phyloP scores from a whole-genome alignment of 2,888 invertebrate species.

The Pammene fasciana region DNA sequence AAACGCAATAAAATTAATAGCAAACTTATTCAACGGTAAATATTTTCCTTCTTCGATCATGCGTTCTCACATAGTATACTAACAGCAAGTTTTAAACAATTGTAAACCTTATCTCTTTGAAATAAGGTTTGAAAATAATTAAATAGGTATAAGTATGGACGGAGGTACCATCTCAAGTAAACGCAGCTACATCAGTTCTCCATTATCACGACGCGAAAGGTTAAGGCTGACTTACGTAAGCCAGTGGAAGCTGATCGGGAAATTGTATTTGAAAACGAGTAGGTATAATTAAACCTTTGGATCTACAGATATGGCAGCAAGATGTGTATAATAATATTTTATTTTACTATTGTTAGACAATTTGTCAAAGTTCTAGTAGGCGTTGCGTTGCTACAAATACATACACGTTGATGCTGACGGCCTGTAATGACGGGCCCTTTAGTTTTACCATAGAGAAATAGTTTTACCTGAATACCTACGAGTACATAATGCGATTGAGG shows the following conservation, averaged over 20 bases:
- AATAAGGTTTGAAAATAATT: neutral
- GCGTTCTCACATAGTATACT: slow-evolving; percentile 23
- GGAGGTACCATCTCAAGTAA: slow-evolving; percentile 12
- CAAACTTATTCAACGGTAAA: slow-evolving; percentile 16
- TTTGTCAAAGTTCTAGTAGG: too few relatives aligned
- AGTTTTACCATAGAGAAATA: too few relatives aligned
- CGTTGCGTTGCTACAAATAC: too few relatives aligned
- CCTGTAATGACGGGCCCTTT: too few relatives aligned
- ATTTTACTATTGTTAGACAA: neutral
- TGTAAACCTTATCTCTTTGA: neutral
- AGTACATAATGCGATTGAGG: too few relatives aligned
- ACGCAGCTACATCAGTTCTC: slow-evolving; percentile 44
- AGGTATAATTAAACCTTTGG: slow-evolving; percentile 10
- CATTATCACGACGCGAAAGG: slow-evolving; percentile 63
- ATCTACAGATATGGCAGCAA: slow-evolving; percentile 1
- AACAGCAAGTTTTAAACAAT: neutral
- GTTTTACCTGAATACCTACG: too few relatives aligned
- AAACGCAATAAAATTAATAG: slow-evolving; percentile 1
- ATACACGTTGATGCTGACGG: too few relatives aligned
- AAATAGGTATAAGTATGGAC: neutral
- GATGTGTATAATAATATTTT: neutral
- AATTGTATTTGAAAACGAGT: slow-evolving; percentile 23
- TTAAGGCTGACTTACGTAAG: slow-evolving; percentile 69
- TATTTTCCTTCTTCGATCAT: slow-evolving; percentile 26
- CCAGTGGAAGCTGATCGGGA: slow-evolving; percentile 43